Conservation (phyloP, 2,888 invertebrate genomes). For the Agapostemon virescens region DNA sequence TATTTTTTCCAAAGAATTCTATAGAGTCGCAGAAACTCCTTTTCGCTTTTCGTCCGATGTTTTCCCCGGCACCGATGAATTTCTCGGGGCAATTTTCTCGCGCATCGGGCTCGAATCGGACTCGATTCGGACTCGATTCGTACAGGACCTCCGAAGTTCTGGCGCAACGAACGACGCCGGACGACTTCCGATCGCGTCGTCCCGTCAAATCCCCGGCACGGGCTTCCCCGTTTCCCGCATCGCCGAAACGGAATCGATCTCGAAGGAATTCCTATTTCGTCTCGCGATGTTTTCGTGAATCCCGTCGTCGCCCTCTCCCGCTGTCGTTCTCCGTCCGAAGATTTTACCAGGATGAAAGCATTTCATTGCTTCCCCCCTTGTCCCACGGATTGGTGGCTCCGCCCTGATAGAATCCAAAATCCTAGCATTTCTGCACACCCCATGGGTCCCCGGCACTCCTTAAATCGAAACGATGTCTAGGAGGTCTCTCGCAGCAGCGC, state of each 20-base stretch:
- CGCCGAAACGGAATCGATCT: slow-evolving; percentile 50
- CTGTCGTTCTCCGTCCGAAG: slow-evolving; percentile 33
- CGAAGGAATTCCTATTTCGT: slow-evolving; percentile 55
- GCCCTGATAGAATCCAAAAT: slow-evolving; percentile 70
- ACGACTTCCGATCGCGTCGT: slow-evolving; percentile 4
- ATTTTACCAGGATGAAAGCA: slow-evolving; percentile 59
- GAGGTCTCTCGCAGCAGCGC: slow-evolving; percentile 63
- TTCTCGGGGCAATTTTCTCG: slow-evolving; percentile 16
- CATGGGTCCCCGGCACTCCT: slow-evolving; percentile 65
- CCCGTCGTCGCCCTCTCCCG: slow-evolving; percentile 30
- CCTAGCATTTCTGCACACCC: slow-evolving; percentile 63
- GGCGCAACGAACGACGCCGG: background rate
- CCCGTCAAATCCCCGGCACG: slow-evolving; percentile 3
- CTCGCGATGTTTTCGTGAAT: slow-evolving; percentile 56
- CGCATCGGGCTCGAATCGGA: no score
- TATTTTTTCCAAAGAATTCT: slow-evolving; percentile 61
- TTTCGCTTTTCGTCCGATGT: slow-evolving; percentile 40
- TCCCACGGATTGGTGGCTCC: slow-evolving; percentile 40
- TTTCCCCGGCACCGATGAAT: slow-evolving; percentile 35
- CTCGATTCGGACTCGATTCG: background rate
- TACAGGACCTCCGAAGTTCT: slow-evolving; percentile 1
- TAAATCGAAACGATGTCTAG: slow-evolving; percentile 72
- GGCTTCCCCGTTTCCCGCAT: slow-evolving; percentile 33
- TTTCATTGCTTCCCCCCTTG: slow-evolving; percentile 50
- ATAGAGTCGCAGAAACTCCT: slow-evolving; percentile 43